Percentiles rank a stretch among this genome's conserved stretches.
These are phyloP conservation scores for Bagarius yarrelli DNA, from an alignment of 2,113 vertebrate species.

Conservation along the genomic window DNA sequence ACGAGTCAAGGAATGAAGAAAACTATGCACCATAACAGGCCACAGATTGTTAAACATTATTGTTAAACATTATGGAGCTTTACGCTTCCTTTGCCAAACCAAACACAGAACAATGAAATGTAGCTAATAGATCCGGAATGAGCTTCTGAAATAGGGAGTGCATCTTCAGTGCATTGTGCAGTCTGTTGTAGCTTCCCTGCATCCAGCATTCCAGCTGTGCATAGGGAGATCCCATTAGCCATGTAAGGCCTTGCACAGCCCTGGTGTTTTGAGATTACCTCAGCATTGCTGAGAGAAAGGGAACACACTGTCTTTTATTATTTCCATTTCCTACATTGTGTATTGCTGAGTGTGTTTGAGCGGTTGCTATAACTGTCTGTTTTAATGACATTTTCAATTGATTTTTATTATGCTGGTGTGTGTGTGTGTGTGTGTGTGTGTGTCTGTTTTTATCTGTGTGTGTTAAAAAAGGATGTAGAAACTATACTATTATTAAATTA, in stretches of 20 bases:
- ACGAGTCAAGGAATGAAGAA: not conserved
- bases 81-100: not conserved
- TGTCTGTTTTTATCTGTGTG: too few relatives aligned
- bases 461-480: too few relatives aligned
- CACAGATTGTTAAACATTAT: not conserved
- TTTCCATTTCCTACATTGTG: conserved; percentile 28
- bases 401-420: conserved; percentile 8
- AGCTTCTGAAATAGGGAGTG: conserved; percentile 46
- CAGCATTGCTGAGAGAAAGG: conserved; percentile 35
- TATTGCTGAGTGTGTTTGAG: conserved; percentile 43
- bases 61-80: not conserved
- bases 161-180: conserved; percentile 59
- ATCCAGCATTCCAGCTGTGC: conserved; percentile 65
- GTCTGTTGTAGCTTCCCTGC: conserved; percentile 47
- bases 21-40: not conserved
- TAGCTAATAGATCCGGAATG: conserved; percentile 4
- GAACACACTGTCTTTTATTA: conserved; percentile 54
- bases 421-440: too few relatives aligned
- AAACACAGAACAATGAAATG: conserved; percentile 6
- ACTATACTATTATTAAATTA: too few relatives aligned
- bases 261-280: conserved; percentile 72
- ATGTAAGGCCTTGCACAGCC: conserved; percentile 70
- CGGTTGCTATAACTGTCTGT: conserved; percentile 43
- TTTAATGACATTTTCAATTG: not conserved
- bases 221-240: conserved; percentile 71